Evolutionary conservation across 2,888 invertebrate genomes (phyloP), one percentile per base, ranked within the genome.

Genomic region (Eugnorisma glareosa): DNA sequence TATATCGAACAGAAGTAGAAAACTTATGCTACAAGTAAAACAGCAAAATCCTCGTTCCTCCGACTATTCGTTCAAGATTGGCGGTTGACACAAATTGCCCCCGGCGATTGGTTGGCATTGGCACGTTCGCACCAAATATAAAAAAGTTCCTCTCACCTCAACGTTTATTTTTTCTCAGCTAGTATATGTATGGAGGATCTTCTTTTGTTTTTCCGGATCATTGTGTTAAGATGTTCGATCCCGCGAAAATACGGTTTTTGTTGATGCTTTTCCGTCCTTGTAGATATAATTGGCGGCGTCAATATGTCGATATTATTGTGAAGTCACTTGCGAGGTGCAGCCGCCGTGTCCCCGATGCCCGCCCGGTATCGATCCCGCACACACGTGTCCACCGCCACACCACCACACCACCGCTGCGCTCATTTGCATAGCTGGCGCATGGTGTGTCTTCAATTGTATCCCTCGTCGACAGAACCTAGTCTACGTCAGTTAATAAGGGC

Each of bases 41-140:
- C 69, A 80, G 64, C 43, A 37, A 77, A 85, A 82, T 77, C 81
- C 75, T 68, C 81, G 79, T 83, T 82, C 83, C 57, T 75, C 75
- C 73, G 80, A 84, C 79, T 86, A 87, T 84, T 77, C 71, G 72
- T 40, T 43, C 73, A 75, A 84, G 81, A 88, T 83, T 83, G 85
- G 82, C 86, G 78, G 83, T 79, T 84, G 89, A 88, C 89, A 84
- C 87, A 87, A 91, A 90, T 89, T 88, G 90, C 91, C 90, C 69
- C 69, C 72, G 85, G 90, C 91, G 87, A 92, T 91, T 83, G 87
- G 86, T 85, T 86, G 88, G 87, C 90, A 90, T 84, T 86, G 87
- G 87, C 90, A 90, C 89, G 89, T 89, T 87, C 88, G 82, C 87
- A 80, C 82, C 83, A 86, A 88, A 90, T 89, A 90, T 88, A 92